Evolutionary conservation across 2,888 invertebrate genomes (phyloP), one percentile per base, ranked within the genome.

Genomic region (Rhodophaea formosa): DNA sequence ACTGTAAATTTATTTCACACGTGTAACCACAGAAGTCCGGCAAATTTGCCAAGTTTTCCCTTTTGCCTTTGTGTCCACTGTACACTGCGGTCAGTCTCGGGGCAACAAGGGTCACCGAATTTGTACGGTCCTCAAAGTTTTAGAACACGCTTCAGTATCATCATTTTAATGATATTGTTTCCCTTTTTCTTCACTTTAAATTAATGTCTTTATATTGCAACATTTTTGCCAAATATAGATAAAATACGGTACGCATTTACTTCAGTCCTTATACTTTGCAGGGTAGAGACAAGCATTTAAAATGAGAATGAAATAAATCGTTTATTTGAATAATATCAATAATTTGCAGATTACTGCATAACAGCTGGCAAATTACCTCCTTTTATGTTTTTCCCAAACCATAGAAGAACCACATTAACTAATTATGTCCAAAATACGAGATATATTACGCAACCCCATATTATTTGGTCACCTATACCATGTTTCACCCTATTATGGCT

Each of bases 111-210:
- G 53, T 55, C 53, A 49, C 66, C 61, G 61, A 83, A 84, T 79
- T 77, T 75, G 79, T 77, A 82, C 67, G 86, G 86, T 80, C 58
- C 60, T 53, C 67, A 67, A 77, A 79, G 68, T 75, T 75, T 69
- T 64, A 62, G 70, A 73, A 61, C 64, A 84, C 80, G 88, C 84
- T 69, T 77, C 74, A 72, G 53, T 80, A 70, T 80, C 71, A 85
- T 70, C 60, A 69, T 87, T 88, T 87, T 89, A 88, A 88, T 84
- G 86, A 74, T 69, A 64, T 65, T 62, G 61, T 65, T 71, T 67
- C 69, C 61, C 58, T 49, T 57, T 32, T 51, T 16, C 46, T 10
- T 1, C 44, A 3, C 16, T n/a, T 44, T 1, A 44, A n/a, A 44
- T 15, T 14, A 44, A n/a, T 14, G 14, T 44, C 7, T 43, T 43